Evolutionary conservation across 2,888 invertebrate species (phyloP).

Genomic region (Drosophila nigricruria): DNA sequence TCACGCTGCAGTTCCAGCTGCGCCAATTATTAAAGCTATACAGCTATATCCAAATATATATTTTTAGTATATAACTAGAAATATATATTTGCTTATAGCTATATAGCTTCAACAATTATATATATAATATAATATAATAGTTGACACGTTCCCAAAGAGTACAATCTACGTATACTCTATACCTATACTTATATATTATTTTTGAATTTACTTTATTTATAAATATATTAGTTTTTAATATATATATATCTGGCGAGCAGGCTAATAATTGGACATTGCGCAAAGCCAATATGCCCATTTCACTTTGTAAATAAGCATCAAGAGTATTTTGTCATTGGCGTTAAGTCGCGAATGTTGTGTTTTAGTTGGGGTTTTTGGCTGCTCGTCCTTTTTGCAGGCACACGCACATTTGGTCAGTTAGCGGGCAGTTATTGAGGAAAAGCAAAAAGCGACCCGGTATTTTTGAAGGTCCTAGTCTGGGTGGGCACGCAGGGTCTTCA

Average conservation of each 20-base stretch:
- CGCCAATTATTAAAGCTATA: too few species aligned
- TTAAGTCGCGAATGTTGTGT: conserved; percentile 48
- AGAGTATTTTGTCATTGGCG: conserved; percentile 43
- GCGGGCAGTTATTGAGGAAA: conserved; percentile 15
- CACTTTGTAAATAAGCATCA: neutral
- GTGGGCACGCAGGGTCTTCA: conserved; percentile 41
- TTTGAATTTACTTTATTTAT: too few species aligned
- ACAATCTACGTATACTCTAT: too few species aligned
- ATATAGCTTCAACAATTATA: too few species aligned
- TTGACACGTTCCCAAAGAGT: too few species aligned
- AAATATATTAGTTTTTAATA: too few species aligned
- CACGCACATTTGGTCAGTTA: conserved; percentile 23
- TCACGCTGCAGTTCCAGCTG: too few species aligned
- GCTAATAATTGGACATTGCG: neutral
- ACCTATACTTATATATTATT: too few species aligned
- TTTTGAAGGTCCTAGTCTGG: conserved; percentile 10
- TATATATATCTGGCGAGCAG: neutral
- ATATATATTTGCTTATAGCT: too few species aligned
- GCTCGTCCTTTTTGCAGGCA: neutral
- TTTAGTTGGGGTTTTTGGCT: conserved; percentile 28
- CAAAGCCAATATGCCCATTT: neutral
- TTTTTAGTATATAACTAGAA: too few species aligned
- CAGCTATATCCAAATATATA: too few species aligned
- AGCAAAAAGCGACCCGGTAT: conserved; percentile 12
- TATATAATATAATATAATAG: too few species aligned